Evolutionary conservation across 2,888 invertebrate genomes (phyloP), one percentile per base, ranked within the genome.

Genomic region (Drosophila histrio): DNA sequence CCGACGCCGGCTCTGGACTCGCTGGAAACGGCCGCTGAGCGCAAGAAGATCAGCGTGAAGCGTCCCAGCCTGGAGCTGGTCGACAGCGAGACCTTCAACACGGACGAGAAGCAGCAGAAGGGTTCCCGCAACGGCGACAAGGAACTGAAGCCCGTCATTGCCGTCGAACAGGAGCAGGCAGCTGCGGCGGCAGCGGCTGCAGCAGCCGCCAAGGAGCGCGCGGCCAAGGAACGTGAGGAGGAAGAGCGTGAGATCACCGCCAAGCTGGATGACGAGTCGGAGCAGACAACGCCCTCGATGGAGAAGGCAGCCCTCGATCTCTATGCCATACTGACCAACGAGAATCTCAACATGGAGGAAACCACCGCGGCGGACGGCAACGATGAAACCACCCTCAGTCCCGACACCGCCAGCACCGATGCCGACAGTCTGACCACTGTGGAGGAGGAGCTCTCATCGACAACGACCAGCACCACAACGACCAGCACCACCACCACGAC

Each of bases 301-400:
- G 96, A 96, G 88, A 96, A 96, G 92, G 95, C 96, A 0, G 97
- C 96, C 9, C 92, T 96, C 11, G 97, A 97, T 82, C 92, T 97
- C 44, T 97, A 97, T 87, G 97, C 97, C 0, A 95, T 96, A 81
- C 92, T 96, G 49, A 94, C 94, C 9, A 93, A 94, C 17, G 94
- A 94, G 78, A 94, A 94, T 77, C 91, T 94, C 21, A 94, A 94
- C 71, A 94, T 90, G 76, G 92, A 92, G 26, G 92, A 74, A 26
- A 92, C 79, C 49, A 91, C 92, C 0, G 50, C 62, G 1, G 49
- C 58, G 7, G 93, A 92, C 52, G 90, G 54, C 0, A 89, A 90
- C 21, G 76, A 81, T 3, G 71, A 77, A 0, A 91, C 92, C 0
- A 92, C 92, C 0, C 66, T 89, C 2, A 62, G 81, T 36, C 85